Percentiles rank a stretch among this genome's conserved stretches.
phyloP scores from a whole-genome alignment of 2,888 invertebrate genomes.

The Drosophila monieri region DNA sequence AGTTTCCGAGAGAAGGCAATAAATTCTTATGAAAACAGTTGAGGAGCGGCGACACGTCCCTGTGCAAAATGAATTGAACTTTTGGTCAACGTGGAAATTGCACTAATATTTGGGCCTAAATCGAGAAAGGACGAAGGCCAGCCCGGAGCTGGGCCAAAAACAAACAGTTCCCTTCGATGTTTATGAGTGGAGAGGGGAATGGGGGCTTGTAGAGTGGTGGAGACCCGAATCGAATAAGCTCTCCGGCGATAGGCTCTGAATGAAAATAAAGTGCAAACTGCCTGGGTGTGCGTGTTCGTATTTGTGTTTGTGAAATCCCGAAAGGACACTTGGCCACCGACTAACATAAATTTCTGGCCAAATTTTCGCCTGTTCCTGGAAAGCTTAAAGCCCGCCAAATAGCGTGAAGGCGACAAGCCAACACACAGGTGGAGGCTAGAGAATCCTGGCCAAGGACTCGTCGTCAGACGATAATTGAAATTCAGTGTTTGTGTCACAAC shows the following conservation, averaged over 20 bases:
- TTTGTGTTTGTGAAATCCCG: slow-evolving; percentile 54
- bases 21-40: slow-evolving; percentile 59
- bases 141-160: slow-evolving; percentile 14
- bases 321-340: slow-evolving; percentile 56
- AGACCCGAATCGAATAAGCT: slow-evolving; percentile 34
- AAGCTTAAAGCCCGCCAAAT: slow-evolving; percentile 42
- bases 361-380: slow-evolving; percentile 52
- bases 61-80: slow-evolving; percentile 55
- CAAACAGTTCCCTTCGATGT: slow-evolving; percentile 41
- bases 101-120: slow-evolving; percentile 37
- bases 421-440: slow-evolving; percentile 18
- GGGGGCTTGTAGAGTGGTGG: background rate
- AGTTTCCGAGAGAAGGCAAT: slow-evolving; percentile 59
- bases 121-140: background rate
- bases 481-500: slow-evolving; percentile 44
- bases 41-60: slow-evolving; percentile 31
- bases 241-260: slow-evolving; percentile 33
- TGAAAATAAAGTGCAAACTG: slow-evolving; percentile 70
- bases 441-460: slow-evolving; percentile 22
- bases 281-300: slow-evolving; percentile 19
- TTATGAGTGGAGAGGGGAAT: slow-evolving; percentile 36
- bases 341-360: slow-evolving; percentile 59
- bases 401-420: slow-evolving; percentile 2
- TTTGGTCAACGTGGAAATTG: slow-evolving; percentile 54
- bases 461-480: slow-evolving; percentile 44